These are phyloP conservation scores for Dicranocentrus wangi DNA, from an alignment of 2,888 invertebrate genomes.

Conservation along the genomic window DNA sequence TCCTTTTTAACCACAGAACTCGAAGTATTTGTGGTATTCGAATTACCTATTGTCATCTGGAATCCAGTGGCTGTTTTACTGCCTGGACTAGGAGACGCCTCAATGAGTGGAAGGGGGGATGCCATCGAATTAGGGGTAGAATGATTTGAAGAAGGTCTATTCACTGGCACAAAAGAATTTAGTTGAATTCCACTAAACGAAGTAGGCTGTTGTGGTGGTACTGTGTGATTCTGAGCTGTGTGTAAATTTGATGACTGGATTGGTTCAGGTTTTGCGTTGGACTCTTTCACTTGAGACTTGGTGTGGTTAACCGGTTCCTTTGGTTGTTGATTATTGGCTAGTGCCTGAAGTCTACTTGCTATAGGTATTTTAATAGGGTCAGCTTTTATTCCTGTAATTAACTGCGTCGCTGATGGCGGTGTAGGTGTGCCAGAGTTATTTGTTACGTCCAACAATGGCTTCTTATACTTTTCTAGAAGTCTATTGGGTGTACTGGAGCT, in stretches of 20 bases:
- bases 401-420: slow-evolving; percentile 59
- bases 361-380: slow-evolving; percentile 69
- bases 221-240: slow-evolving; percentile 24
- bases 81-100: slow-evolving; percentile 54
- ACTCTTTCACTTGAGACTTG: slow-evolving; percentile 13
- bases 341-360: slow-evolving; percentile 68
- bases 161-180: slow-evolving; percentile 66
- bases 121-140: slow-evolving; percentile 69
- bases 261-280: slow-evolving; percentile 37
- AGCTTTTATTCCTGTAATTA: slow-evolving; percentile 63
- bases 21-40: slow-evolving; percentile 19
- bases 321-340: slow-evolving; percentile 58
- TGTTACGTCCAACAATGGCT: slow-evolving; percentile 68
- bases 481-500: slow-evolving; percentile 76
- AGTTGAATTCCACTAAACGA: slow-evolving; percentile 67
- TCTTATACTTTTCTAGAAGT: slow-evolving; percentile 74
- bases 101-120: slow-evolving; percentile 64
- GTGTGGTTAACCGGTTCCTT: slow-evolving; percentile 13
- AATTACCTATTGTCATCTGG: slow-evolving; percentile 53
- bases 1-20: slow-evolving; percentile 40
- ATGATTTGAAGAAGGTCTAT: slow-evolving; percentile 67
- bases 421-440: slow-evolving; percentile 54
- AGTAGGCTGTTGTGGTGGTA: slow-evolving; percentile 50
- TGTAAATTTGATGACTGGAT: slow-evolving; percentile 10
- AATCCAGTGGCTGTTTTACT: slow-evolving; percentile 40